phyloP scores from a whole-genome alignment of 2,797 vertebrate genomes.

The Falco peregrinus region DNA sequence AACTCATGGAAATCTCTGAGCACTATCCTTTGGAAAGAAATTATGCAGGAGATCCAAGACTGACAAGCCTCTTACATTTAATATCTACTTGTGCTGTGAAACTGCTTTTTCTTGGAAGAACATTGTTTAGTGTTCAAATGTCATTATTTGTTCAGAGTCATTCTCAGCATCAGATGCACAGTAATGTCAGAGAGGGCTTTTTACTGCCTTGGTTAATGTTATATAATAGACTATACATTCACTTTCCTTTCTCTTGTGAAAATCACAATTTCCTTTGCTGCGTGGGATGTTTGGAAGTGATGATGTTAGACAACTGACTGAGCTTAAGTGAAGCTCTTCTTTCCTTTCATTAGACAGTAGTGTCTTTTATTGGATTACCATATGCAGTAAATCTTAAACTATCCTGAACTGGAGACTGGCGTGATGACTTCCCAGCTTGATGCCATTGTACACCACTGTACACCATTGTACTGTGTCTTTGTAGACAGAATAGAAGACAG shows the following conservation, averaged over 20 bases:
- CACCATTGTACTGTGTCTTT: background rate
- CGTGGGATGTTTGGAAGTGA: background rate
- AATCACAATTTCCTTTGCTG: background rate
- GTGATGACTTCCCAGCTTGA: background rate
- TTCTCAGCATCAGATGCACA: conserved; percentile 8
- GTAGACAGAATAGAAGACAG: background rate
- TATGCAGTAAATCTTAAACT: background rate
- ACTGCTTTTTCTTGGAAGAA: conserved; percentile 18
- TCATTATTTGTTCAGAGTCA: conserved; percentile 27
- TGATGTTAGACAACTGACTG: background rate
- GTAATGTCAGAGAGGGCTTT: background rate
- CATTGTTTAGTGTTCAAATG: background rate
- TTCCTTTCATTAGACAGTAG: background rate
- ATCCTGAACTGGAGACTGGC: background rate
- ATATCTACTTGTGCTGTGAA: conserved; percentile 29
- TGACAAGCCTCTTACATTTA: conserved; percentile 6
- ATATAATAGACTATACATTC: conserved; percentile 30
- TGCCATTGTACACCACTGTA: background rate
- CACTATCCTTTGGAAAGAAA: conserved; percentile 49
- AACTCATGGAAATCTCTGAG: conserved; percentile 32
- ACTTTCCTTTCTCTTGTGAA: conserved; percentile 23
- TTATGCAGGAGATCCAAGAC: conserved; percentile 23
- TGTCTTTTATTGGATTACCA: background rate
- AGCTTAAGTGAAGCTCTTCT: background rate
- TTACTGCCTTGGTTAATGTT: background rate